phyloP scores from a whole-genome alignment of 2,888 invertebrate genomes.

The Thelaira solivaga region DNA sequence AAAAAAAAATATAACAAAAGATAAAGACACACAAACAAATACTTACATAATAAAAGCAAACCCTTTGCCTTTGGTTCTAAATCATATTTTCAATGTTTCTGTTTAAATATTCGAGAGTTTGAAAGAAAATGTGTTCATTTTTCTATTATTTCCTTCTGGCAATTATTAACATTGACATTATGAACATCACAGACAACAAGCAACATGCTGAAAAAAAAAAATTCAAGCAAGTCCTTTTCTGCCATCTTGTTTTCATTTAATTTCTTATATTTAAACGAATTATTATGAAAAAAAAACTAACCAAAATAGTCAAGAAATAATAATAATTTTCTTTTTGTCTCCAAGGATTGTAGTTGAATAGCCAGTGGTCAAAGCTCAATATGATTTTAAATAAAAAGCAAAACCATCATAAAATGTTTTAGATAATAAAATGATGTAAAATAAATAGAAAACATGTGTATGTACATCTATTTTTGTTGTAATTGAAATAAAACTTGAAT shows the following conservation, averaged over 20 bases:
- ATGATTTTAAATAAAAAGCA: slow-evolving; percentile 9
- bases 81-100: slow-evolving; percentile 57
- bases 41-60: slow-evolving; percentile 23
- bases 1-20: neutral
- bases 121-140: slow-evolving; percentile 22
- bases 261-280: slow-evolving; percentile 40
- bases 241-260: slow-evolving; percentile 17
- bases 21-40: neutral
- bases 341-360: slow-evolving; percentile 24
- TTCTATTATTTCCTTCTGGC: slow-evolving; percentile 36
- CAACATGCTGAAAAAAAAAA: slow-evolving; percentile 41
- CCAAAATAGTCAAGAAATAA: neutral
- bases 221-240: slow-evolving; percentile 28
- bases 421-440: slow-evolving; percentile 20
- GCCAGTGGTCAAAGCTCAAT: slow-evolving; percentile 38
- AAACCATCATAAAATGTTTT: slow-evolving; percentile 39
- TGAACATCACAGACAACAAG: slow-evolving; percentile 21
- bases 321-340: slow-evolving; percentile 6
- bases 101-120: neutral
- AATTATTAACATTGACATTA: slow-evolving; percentile 2
- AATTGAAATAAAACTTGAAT: too few relatives aligned
- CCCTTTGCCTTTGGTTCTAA: slow-evolving; percentile 45
- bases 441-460: slow-evolving; percentile 1
- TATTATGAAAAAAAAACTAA: slow-evolving; percentile 7
- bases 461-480: too few relatives aligned